Conservation (phyloP, 2,113 vertebrate species). For the Neodon shergylaensis region DNA sequence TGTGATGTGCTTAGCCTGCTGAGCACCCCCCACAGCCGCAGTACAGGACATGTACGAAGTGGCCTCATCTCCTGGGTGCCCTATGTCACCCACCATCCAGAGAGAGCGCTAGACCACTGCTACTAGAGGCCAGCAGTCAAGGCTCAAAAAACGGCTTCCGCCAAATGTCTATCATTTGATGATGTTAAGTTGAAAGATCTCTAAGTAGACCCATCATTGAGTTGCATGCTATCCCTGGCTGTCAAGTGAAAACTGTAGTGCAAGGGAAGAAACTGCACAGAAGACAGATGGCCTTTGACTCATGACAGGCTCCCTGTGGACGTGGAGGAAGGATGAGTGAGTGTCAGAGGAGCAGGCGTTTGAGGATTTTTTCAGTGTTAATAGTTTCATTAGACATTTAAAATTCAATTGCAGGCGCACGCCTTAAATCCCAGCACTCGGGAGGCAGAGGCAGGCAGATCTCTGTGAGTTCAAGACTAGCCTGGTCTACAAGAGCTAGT, state of each 20-base stretch:
- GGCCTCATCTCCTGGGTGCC: too few relatives aligned
- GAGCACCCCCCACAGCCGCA: too few relatives aligned
- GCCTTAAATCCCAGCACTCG: too few relatives aligned
- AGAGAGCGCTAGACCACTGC: neutral
- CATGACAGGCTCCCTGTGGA: neutral
- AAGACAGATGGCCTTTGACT: neutral
- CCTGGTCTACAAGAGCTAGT: too few relatives aligned
- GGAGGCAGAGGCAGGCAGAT: too few relatives aligned
- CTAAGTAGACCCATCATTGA: too few relatives aligned
- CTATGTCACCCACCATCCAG: too few relatives aligned
- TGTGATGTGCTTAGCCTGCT: too few relatives aligned
- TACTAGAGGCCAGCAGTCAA: neutral
- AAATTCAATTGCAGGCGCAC: conserved; percentile 1
- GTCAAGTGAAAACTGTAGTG: neutral
- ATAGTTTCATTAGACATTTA: conserved; percentile 32
- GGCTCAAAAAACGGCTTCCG: too few relatives aligned
- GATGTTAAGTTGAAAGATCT: neutral
- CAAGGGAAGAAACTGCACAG: neutral
- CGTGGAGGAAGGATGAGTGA: neutral
- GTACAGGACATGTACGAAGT: fast-evolving
- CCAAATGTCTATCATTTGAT: neutral
- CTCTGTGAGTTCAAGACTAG: too few relatives aligned
- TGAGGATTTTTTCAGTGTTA: neutral
- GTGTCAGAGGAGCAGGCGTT: neutral
- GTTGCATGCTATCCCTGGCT: neutral